phyloP scores from a whole-genome alignment of 2,113 vertebrate species.

The Caranx ignobilis region DNA sequence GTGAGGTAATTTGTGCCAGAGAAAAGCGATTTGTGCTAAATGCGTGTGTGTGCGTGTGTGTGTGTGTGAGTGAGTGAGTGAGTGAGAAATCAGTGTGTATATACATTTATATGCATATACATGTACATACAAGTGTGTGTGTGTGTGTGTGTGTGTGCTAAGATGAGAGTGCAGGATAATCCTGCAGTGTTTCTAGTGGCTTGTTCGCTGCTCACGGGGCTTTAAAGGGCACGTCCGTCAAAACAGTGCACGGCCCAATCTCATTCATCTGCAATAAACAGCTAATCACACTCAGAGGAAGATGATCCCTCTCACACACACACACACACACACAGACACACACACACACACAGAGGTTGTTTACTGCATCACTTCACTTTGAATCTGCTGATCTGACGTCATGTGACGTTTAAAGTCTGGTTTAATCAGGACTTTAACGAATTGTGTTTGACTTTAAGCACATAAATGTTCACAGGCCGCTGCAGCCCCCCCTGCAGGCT shows the following conservation, averaged over 20 bases:
- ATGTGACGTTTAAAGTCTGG: neutral
- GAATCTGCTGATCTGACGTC: neutral
- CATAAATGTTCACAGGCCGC: too few relatives aligned
- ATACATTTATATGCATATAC: slow-evolving; percentile 9
- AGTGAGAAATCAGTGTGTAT: neutral
- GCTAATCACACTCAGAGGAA: slow-evolving; percentile 54
- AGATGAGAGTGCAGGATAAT: slow-evolving; percentile 46
- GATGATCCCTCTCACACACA: slow-evolving; percentile 23
- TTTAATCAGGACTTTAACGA: neutral
- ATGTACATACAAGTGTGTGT: neutral
- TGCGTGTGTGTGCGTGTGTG: slow-evolving; percentile 17
- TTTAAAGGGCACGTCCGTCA: slow-evolving; percentile 70
- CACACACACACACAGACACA: slow-evolving; percentile 1
- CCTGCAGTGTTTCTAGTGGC: slow-evolving; percentile 65
- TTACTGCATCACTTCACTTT: neutral
- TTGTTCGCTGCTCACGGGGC: slow-evolving; percentile 24
- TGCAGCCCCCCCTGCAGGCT: too few relatives aligned
- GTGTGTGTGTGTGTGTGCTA: neutral
- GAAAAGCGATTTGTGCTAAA: slow-evolving; percentile 35
- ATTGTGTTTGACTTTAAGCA: neutral
- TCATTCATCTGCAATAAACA: slow-evolving; percentile 56
- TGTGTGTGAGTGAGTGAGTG: slow-evolving; percentile 10
- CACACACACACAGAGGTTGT: neutral
- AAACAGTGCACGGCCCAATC: slow-evolving; percentile 3
- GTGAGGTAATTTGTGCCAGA: slow-evolving; percentile 1